Percentiles rank a stretch among this genome's conserved stretches.
These are phyloP conservation scores for Psittacula derbiana DNA, from an alignment of 2,797 vertebrate species.

Conservation along the genomic window DNA sequence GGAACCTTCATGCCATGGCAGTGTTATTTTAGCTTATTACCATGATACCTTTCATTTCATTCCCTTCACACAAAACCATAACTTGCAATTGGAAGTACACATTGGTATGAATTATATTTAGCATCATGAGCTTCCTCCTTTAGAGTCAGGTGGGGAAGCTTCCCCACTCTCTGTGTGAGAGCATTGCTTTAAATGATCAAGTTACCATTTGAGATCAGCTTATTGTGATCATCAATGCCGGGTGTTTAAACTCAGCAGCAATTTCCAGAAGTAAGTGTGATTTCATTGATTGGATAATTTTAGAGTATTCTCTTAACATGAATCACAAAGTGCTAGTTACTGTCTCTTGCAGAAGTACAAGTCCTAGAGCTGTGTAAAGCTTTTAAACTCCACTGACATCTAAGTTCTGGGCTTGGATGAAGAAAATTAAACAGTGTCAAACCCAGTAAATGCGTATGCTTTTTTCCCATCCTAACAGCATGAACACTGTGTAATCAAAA, in stretches of 20 bases:
- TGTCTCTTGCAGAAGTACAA: neutral
- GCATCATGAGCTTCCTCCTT: neutral
- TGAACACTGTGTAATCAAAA: conserved; percentile 19
- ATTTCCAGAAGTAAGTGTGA: conserved; percentile 35
- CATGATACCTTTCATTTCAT: neutral
- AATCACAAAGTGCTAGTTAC: conserved; percentile 49
- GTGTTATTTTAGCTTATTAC: neutral
- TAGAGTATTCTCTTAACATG: conserved; percentile 20
- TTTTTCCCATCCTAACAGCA: neutral
- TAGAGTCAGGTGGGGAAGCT: neutral
- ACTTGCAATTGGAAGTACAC: neutral
- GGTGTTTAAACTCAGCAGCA: conserved; percentile 5
- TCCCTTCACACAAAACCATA: neutral
- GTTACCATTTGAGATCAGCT: neutral
- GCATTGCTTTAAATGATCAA: neutral
- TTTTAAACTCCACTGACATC: conserved; percentile 30
- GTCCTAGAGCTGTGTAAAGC: neutral
- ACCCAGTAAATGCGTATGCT: neutral
- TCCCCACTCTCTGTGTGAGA: neutral
- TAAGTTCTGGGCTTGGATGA: conserved; percentile 12
- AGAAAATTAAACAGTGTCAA: conserved; percentile 47
- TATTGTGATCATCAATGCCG: neutral
- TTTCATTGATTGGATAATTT: conserved; percentile 57
- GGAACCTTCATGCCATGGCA: neutral
- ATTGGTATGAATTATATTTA: conserved; percentile 8